Evolutionary conservation across 1,140 invertebrate genomes (phyloP), one percentile per base, ranked within the genome.

Genomic region (Neodiprion lecontei): DNA sequence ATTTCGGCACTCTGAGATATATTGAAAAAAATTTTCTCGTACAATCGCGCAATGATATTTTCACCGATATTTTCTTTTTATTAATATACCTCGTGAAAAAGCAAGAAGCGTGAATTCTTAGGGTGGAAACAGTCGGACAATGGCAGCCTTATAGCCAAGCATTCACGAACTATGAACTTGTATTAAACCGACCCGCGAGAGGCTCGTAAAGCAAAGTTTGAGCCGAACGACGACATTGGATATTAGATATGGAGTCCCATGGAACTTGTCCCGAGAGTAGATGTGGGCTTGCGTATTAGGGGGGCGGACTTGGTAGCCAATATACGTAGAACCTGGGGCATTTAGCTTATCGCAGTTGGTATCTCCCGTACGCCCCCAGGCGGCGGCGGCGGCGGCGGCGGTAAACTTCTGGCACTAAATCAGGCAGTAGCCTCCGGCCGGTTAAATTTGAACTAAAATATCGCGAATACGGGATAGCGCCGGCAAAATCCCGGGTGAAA

Each of bases 391-490:
- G 28, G 28, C 53, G 53, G n/a, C 11, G 53, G n/a, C 53, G 53
- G 11, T 17, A 9, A 61, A 61, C 11, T 61, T 61, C 11, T 4
- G 53, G 2, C n/a, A 12, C 53, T 61, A 61, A 61, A 61, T 61
- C 53, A 61, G 53, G 53, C 53, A 61, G 53, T 61, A 61, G 53
- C 53, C 53, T 61, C 53, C 53, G 53, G 53, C 53, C 53, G 53
- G 53, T 61, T 61, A 61, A 61, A 61, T 61, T 61, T 61, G 0
- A 61, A 61, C 53, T 61, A 61, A 61, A 61, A 61, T 61, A 61
- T 61, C 53, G 53, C 53, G 53, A 61, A 61, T 17, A 61, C n/a
- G 53, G 11, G 53, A 4, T 61, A 40, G 28, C 28, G 28, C 28
- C 28, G 28, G 28, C 28, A 40, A 40, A 40, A 40, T 1, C 28